These are phyloP conservation scores for Euspilapteryx auroguttella DNA, from an alignment of 2,888 invertebrate genomes.

Conservation along the genomic window DNA sequence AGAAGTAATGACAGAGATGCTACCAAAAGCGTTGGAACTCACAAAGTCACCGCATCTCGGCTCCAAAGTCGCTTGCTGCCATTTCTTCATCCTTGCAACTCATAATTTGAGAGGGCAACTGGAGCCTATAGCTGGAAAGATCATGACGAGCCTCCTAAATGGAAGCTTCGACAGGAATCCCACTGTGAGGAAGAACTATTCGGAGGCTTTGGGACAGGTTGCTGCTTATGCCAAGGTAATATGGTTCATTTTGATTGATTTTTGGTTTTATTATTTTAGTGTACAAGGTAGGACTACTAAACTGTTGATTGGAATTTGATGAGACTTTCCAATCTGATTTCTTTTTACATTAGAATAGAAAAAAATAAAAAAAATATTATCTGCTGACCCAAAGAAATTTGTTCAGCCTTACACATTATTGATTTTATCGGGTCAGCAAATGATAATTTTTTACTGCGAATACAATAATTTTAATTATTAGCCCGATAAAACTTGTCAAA, in stretches of 20 bases:
- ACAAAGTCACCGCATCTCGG: slow-evolving; percentile 83
- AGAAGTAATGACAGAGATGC: slow-evolving; percentile 74
- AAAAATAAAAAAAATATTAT: too few species aligned
- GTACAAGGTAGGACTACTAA: not conserved
- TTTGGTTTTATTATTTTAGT: not conserved
- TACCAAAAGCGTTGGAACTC: slow-evolving; percentile 80
- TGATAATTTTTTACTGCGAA: too few species aligned
- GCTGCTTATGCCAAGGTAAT: slow-evolving; percentile 80
- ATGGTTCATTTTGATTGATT: not conserved
- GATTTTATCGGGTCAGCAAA: too few species aligned
- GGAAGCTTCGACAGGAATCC: slow-evolving; percentile 84
- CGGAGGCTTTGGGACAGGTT: slow-evolving; percentile 82
- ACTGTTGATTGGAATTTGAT: too few species aligned
- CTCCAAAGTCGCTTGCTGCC: slow-evolving; percentile 79
- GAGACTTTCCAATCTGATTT: too few species aligned
- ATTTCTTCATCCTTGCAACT: slow-evolving; percentile 73
- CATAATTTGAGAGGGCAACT: slow-evolving; percentile 55
- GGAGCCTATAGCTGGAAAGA: slow-evolving; percentile 60
- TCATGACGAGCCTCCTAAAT: slow-evolving; percentile 63
- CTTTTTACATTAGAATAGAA: too few species aligned
- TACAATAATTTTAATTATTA: too few species aligned
- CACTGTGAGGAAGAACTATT: slow-evolving; percentile 81
- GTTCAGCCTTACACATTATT: too few species aligned
- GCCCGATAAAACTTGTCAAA: too few species aligned
- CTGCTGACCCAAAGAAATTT: too few species aligned